Percentiles rank a stretch among this genome's conserved stretches.
Evolutionary conservation across 1,140 invertebrate species (phyloP).

Genomic region (Augochlora pura): DNA sequence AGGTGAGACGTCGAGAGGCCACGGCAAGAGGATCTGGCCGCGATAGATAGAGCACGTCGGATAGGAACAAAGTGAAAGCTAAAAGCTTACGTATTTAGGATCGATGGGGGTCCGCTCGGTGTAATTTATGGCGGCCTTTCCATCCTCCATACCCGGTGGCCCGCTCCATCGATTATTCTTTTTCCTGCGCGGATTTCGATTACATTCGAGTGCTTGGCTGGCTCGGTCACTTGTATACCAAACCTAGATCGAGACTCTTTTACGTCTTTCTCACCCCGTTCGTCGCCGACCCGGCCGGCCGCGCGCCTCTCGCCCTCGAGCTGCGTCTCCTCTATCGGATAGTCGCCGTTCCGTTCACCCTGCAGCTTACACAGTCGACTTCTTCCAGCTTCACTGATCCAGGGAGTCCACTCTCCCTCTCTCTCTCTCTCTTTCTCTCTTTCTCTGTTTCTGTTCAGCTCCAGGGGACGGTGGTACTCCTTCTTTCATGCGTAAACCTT

Average conservation of each 20-base stretch:
- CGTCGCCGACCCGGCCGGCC: not conserved
- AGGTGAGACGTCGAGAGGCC: constrained; percentile 20
- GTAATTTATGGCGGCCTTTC: constrained; percentile 68
- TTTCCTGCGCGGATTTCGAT: constrained; percentile 67
- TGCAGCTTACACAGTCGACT: not conserved
- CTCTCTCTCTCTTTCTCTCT: constrained; percentile 1
- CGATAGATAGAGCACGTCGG: constrained; percentile 32
- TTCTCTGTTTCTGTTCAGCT: too few relatives aligned
- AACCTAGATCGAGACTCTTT: constrained; percentile 59
- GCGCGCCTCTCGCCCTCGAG: too few relatives aligned
- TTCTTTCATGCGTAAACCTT: constrained; percentile 16
- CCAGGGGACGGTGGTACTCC: too few relatives aligned
- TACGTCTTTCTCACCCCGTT: constrained; percentile 15
- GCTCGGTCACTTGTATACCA: constrained; percentile 53
- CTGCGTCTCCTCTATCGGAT: not conserved
- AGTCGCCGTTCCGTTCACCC: not conserved
- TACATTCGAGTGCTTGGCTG: constrained; percentile 64
- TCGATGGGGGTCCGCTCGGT: constrained; percentile 56
- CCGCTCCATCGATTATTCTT: constrained; percentile 33
- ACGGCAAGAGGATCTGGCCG: constrained; percentile 24
- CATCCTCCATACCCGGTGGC: constrained; percentile 1
- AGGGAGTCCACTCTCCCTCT: constrained; percentile 6
- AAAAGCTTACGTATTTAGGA: constrained; percentile 66
- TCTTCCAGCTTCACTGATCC: not conserved
- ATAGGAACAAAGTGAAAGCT: constrained; percentile 57